phyloP scores from a whole-genome alignment of 2,113 vertebrate genomes.

The Zapornia atra region DNA sequence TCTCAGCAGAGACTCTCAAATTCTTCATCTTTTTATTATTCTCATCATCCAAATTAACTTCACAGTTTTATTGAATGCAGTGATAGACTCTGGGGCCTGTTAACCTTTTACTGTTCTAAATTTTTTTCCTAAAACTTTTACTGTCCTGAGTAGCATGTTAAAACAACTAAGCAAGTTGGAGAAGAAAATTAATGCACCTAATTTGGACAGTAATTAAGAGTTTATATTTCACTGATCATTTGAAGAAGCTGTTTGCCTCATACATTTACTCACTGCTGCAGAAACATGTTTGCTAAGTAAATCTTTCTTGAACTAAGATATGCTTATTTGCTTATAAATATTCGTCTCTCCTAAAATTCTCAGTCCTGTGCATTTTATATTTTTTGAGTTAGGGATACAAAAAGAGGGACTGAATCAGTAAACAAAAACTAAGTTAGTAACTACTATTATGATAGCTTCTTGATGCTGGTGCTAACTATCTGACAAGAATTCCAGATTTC shows the following conservation, averaged over 20 bases:
- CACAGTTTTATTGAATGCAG: neutral
- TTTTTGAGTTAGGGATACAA: neutral
- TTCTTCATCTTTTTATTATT: constrained; percentile 46
- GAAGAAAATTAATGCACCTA: neutral
- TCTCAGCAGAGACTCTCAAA: constrained; percentile 7
- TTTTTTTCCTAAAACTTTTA: neutral
- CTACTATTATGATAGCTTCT: neutral
- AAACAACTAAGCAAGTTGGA: neutral
- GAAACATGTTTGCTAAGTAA: neutral
- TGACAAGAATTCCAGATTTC: neutral
- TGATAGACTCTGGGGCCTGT: neutral
- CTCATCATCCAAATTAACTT: constrained; percentile 25
- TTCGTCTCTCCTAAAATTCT: neutral
- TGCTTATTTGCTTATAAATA: neutral
- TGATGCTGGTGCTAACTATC: neutral
- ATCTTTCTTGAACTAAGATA: neutral
- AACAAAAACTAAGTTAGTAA: neutral
- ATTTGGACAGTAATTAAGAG: neutral
- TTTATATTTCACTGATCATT: neutral
- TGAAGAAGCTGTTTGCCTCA: neutral
- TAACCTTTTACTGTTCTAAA: constrained; percentile 6
- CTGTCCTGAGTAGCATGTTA: neutral
- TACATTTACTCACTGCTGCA: neutral
- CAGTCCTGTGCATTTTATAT: neutral
- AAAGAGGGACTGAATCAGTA: neutral